A percentile compares a stretch with the other conserved stretches of the same genome.
Evolutionary conservation across 2,888 invertebrate species (phyloP).

Genomic region (Brachyptera putata): DNA sequence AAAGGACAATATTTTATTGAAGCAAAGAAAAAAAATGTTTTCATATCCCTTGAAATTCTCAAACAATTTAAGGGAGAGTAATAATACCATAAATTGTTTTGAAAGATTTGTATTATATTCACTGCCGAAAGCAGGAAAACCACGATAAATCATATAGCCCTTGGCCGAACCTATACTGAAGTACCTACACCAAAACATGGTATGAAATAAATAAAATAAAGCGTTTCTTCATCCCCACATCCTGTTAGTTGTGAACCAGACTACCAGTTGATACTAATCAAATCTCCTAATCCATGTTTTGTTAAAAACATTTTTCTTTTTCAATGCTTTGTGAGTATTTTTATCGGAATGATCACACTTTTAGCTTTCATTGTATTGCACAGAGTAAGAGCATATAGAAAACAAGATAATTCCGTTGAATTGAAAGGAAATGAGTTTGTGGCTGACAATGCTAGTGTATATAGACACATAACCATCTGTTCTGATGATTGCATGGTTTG

Average conservation of each 20-base stretch:
- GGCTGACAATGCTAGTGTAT: not conserved
- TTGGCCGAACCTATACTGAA: no score
- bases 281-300: slow-evolving; percentile 4
- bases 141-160: no score
- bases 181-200: not conserved
- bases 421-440: slow-evolving; percentile 21
- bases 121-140: no score
- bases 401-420: slow-evolving; percentile 15
- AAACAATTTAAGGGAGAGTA: not conserved
- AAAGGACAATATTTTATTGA: slow-evolving; percentile 11
- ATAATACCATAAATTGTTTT: slow-evolving; percentile 4
- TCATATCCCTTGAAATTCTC: not conserved
- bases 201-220: not conserved
- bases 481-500: slow-evolving; percentile 9
- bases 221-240: slow-evolving; percentile 9
- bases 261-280: slow-evolving; percentile 13
- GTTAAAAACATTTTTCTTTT: not conserved
- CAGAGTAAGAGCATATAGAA: not conserved
- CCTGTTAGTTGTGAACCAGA: no score
- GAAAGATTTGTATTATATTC: slow-evolving; percentile 1
- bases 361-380: slow-evolving; percentile 14
- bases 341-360: slow-evolving; percentile 16
- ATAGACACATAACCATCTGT: slow-evolving; percentile 13
- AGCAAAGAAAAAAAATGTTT: slow-evolving; percentile 10
- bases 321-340: slow-evolving; percentile 9